Base-by-base conservation (phyloP, 23 tunicate species). In the Halocynthia aurantium region DNA sequence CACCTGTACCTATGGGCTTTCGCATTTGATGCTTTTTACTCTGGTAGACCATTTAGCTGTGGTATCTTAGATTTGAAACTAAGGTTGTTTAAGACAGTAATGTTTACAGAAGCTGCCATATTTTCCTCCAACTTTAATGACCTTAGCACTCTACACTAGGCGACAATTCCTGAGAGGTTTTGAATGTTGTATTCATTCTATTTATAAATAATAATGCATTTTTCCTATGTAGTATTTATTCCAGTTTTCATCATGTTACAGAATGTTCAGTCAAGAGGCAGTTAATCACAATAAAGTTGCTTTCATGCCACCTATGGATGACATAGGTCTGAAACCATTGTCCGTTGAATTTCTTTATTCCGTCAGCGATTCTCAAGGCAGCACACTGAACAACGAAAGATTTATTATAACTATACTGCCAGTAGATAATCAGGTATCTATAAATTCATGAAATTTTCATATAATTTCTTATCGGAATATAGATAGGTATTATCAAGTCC, bases 251-350 rank as follows among this genome's bases (percentile, higher is more conserved):
- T 31, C 44, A 31, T 73, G 55, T 67, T 61, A 51, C 58, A 92
- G 98, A 49, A 92, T 76, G 19, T 92, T 92, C 57, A 74, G 92
- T 5, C 98, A 92, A 82, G 77, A 67, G 51, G 88, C 88, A 9
- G 85, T 92, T 51, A 78, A 92, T 55, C 92, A 92, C 69, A 62
- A 70, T 50, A 92, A 86, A 86, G 98, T 92, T 10, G 98, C 91
- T 8, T 92, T 86, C 84, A 92, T 92, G 98, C 98, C 98, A n/a
- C 98, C 98, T 6, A 85, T 92, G 70, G 51, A 62, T 61, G 98
- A 92, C 57, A 75, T 92, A 6, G 98, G 98, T 18, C 64, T 73
- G 44, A 77, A 82, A 72, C 91, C 92, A 10, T 72, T 82, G 31
- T 80, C 79, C 58, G 83, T 86, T 19, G 77, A 82, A 76, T 92